phyloP scores from a whole-genome alignment of 1,140 invertebrate genomes.

The Drosophila tsacasi region DNA sequence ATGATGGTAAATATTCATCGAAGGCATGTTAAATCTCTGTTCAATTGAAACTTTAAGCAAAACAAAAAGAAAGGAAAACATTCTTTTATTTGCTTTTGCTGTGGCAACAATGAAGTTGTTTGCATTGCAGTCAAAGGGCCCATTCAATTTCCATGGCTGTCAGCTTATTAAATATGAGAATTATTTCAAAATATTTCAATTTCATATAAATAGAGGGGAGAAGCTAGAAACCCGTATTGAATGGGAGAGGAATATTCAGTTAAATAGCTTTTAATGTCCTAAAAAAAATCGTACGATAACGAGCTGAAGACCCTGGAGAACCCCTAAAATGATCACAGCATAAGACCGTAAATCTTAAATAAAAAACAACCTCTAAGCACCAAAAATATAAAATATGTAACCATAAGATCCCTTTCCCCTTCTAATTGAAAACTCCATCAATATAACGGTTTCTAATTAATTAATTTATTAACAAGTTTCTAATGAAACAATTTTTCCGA shows the following conservation, averaged over 20 bases:
- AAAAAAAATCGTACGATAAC: no score
- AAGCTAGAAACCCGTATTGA: accelerated
- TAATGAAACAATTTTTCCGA: background rate
- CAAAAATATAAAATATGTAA: background rate
- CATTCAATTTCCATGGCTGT: conserved; percentile 38
- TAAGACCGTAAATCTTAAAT: no score
- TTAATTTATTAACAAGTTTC: no score
- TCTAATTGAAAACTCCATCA: background rate
- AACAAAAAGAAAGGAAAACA: background rate
- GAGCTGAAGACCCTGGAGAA: no score
- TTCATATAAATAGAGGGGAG: background rate
- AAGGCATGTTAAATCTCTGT: conserved; percentile 31
- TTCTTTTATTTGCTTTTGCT: conserved; percentile 12
- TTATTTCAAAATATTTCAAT: conserved; percentile 41
- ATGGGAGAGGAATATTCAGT: no score
- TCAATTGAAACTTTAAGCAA: conserved; percentile 30
- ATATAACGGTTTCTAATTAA: background rate
- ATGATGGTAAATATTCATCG: conserved; percentile 53
- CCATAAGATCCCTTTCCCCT: background rate
- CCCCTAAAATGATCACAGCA: no score
- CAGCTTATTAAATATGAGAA: conserved; percentile 28
- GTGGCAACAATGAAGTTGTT: conserved; percentile 16
- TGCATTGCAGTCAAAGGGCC: conserved; percentile 15
- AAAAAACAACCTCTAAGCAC: no score
- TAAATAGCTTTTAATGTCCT: no score